Conservation (phyloP, 1,140 invertebrate genomes). For the Drosophila simulans region DNA sequence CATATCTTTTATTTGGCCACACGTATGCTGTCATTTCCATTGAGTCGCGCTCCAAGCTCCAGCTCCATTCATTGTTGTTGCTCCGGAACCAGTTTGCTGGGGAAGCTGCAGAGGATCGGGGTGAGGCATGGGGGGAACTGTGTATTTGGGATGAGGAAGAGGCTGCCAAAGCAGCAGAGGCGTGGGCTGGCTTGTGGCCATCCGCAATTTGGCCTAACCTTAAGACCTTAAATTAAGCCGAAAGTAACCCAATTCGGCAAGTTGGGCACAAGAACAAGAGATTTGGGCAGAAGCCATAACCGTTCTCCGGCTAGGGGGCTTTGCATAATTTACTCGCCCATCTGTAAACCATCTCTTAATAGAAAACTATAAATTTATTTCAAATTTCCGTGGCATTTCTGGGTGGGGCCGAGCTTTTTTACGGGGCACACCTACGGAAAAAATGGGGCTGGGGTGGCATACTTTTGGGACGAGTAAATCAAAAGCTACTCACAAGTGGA, state of each 20-base stretch:
- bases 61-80: conserved; percentile 50
- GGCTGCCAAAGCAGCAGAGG: conserved; percentile 44
- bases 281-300: conserved; percentile 49
- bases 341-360: conserved; percentile 57
- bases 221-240: conserved; percentile 67
- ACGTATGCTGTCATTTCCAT: conserved; percentile 76
- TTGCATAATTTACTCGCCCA: conserved; percentile 61
- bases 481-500: conserved; percentile 65
- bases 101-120: no score
- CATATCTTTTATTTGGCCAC: conserved; percentile 31
- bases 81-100: conserved; percentile 61
- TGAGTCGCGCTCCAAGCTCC: conserved; percentile 18
- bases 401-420: conserved; percentile 50
- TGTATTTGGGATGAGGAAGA: conserved; percentile 8
- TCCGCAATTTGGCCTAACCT: conserved; percentile 70
- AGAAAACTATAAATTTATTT: conserved; percentile 75
- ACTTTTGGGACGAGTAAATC: conserved; percentile 60
- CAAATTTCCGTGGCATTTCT: conserved; percentile 47
- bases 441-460: conserved; percentile 24
- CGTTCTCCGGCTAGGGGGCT: conserved; percentile 36
- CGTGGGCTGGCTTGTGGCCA: conserved; percentile 73
- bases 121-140: background rate
- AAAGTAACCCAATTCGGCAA: conserved; percentile 75
- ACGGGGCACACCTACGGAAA: conserved; percentile 42
- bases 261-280: conserved; percentile 22